A percentile compares a stretch with the other conserved stretches of the same genome.
Conservation (phyloP, 2,888 invertebrate genomes). For the Heliconius hortense region DNA sequence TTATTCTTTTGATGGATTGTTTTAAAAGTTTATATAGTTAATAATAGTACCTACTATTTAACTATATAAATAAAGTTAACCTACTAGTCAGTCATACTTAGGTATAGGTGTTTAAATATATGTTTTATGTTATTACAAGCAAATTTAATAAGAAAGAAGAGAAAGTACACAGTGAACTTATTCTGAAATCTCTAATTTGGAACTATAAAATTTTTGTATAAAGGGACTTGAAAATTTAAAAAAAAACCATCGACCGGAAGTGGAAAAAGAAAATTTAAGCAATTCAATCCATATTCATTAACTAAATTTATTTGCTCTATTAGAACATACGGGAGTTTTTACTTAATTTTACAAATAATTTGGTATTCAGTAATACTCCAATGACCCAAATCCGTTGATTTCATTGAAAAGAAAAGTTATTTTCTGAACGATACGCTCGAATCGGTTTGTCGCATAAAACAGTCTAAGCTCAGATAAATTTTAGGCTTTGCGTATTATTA, state of each 20-base stretch:
- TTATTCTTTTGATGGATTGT: not conserved
- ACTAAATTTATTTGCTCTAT: not conserved
- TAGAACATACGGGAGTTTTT: not conserved
- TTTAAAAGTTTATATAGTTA: not conserved
- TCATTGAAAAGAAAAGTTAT: constrained; percentile 5
- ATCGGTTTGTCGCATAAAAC: constrained; percentile 6
- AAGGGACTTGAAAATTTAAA: too few species aligned
- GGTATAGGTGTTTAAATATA: not conserved
- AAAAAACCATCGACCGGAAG: too few species aligned
- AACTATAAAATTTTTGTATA: too few species aligned
- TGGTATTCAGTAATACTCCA: not conserved
- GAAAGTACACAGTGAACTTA: too few species aligned
- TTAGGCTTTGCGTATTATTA: not conserved
- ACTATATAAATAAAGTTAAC: not conserved
- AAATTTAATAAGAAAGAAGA: not conserved
- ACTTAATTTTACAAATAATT: not conserved
- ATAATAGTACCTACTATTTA: not conserved
- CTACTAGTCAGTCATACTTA: not conserved
- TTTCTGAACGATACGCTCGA: constrained; percentile 11
- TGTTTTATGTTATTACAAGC: too few species aligned
- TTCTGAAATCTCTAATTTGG: too few species aligned
- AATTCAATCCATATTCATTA: not conserved
- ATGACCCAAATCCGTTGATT: constrained; percentile 10
- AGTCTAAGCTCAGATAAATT: not conserved
- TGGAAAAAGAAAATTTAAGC: too few species aligned